A percentile compares a stretch with the other conserved stretches of the same genome.
These are phyloP conservation scores for Gila robusta DNA, from an alignment of 2,797 vertebrate genomes.

Conservation along the genomic window DNA sequence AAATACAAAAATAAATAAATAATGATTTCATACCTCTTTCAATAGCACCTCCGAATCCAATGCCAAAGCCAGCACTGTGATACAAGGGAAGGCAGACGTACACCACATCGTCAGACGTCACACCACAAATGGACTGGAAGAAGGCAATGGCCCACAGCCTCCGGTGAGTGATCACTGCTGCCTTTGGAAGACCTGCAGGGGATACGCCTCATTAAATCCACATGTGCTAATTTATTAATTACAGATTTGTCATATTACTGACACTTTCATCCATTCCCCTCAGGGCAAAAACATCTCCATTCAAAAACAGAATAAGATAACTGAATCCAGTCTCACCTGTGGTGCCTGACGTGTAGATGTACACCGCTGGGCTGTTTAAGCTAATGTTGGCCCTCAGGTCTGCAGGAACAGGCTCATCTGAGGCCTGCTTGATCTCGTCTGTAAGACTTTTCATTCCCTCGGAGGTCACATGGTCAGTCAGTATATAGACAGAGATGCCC, in stretches of 20 bases:
- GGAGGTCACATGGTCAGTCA: constrained; percentile 72
- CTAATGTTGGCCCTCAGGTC: constrained; percentile 74
- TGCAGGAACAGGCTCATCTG: constrained; percentile 71
- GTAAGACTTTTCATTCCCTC: constrained; percentile 73
- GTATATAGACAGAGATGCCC: constrained; percentile 71
- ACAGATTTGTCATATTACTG: neutral
- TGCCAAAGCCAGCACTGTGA: constrained; percentile 76
- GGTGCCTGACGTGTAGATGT: constrained; percentile 86
- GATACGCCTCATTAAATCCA: neutral
- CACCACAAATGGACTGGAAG: constrained; percentile 9
- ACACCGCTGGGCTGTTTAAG: constrained; percentile 71
- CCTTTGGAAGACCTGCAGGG: constrained; percentile 81
- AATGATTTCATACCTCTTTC: constrained; percentile 66
- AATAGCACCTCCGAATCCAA: constrained; percentile 76
- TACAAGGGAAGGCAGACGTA: constrained; percentile 80
- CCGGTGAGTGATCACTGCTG: constrained; percentile 72
- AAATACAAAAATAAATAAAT: neutral
- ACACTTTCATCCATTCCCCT: neutral
- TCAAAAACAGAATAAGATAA: neutral
- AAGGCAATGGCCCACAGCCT: constrained; percentile 62
- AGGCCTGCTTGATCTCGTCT: constrained; percentile 78
- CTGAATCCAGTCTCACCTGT: constrained; percentile 75
- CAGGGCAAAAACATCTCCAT: neutral
- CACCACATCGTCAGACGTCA: constrained; percentile 72
- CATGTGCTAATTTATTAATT: neutral